Evolutionary conservation across 2,888 invertebrate genomes (phyloP), one percentile per base, ranked within the genome.

Genomic region (Colostygia pectinataria): DNA sequence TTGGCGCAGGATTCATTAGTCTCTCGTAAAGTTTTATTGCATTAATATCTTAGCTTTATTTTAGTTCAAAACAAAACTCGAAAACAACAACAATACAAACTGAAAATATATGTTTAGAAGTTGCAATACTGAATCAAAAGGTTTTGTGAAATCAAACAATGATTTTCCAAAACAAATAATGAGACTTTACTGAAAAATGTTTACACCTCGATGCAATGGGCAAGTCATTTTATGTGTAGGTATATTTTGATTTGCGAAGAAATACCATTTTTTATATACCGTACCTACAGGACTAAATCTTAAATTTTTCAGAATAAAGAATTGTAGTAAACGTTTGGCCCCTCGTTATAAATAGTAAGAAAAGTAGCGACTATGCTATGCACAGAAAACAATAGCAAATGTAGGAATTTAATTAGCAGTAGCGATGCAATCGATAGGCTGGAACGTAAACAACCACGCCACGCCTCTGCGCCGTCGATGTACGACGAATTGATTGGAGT

Each of bases 401-500:
- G 13, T 4, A 31, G 31, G 41, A 37, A 41, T 41, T 41, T 41
- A 25, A 41, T 48, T 41, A 41, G 34, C 28, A 40, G 15, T 20
- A 40, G 29, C 13, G 25, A 10, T 29, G 46, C 20, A 34, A 47
- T 48, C 31, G 36, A 48, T 46, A 46, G 27, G 34, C 40, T 23
- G 27, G 3, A 33, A 13, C 32, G 45, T 27, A 39, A 46, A 46
- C 39, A 32, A 8, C 32, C 47, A 41, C 28, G 31, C 32, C 47
- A 41, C 28, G 31, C 31, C 47, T 36, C 5, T 23, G 23, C 14
- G 28, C 41, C 34, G 18, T 31, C 34, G 40, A 41, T 47, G 18
- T 46, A 25, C n/a, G 15, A 29, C 40, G 24, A 41, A 47, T 40
- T 12, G 40, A 40, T 47, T 37, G 36, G 31, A 41, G 41, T 37